Conservation (phyloP, 2,888 invertebrate species). For the Pristionchus mayeri region DNA sequence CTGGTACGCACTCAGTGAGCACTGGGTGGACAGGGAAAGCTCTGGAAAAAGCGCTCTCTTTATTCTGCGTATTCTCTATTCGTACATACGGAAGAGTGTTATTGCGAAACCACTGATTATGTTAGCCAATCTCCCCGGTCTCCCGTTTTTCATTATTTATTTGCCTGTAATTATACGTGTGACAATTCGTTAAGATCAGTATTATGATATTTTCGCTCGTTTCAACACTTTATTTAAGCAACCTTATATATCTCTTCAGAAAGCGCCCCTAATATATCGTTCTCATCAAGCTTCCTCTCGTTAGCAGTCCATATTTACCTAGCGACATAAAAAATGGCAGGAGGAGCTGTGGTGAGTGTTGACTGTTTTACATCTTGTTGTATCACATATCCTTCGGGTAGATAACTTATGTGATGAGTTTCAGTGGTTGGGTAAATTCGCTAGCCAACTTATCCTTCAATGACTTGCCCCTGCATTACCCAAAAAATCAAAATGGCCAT, state of each 20-base stretch:
- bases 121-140: not conserved
- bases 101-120: too few species aligned
- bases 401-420: too few species aligned
- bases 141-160: not conserved
- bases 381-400: too few species aligned
- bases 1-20: constrained; percentile 6
- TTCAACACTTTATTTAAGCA: too few species aligned
- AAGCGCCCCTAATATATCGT: too few species aligned
- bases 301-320: not conserved
- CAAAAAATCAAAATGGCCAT: not conserved
- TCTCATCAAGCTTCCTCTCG: not conserved
- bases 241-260: too few species aligned
- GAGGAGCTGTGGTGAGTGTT: constrained; percentile 35
- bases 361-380: not conserved
- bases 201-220: too few species aligned
- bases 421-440: not conserved
- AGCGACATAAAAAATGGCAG: not conserved
- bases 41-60: too few species aligned
- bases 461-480: not conserved
- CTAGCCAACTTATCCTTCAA: not conserved
- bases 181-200: too few species aligned
- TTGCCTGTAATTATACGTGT: not conserved
- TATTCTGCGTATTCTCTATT: too few species aligned
- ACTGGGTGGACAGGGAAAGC: too few species aligned
- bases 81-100: too few species aligned